A percentile compares a stretch with the other conserved stretches of the same genome.
Conservation (phyloP, 2,113 vertebrate species). For the Suncus etruscus region DNA sequence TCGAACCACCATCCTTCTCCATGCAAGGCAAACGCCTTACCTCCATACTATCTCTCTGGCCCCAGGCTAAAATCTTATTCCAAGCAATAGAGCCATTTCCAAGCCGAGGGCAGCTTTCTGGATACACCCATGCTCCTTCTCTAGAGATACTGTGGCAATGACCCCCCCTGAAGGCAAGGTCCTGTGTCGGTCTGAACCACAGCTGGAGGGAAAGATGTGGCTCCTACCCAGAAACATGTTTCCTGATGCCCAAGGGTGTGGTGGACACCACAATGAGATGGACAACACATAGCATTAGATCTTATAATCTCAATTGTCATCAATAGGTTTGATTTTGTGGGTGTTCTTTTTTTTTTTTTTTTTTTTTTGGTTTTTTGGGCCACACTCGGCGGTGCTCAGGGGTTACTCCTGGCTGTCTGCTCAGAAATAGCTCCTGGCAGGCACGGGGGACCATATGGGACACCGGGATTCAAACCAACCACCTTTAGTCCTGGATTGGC, state of each 20-base stretch:
- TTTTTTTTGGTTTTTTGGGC: too few relatives aligned
- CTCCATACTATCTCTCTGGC: not conserved
- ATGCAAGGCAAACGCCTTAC: too few relatives aligned
- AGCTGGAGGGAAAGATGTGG: not conserved
- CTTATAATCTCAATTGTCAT: not conserved
- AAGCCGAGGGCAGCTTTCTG: not conserved
- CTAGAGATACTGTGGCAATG: not conserved
- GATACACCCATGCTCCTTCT: not conserved
- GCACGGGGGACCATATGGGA: too few relatives aligned
- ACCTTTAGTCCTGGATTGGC: too few relatives aligned
- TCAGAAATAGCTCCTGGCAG: too few relatives aligned
- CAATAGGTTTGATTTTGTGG: not conserved
- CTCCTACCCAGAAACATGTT: not conserved
- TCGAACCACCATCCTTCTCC: too few relatives aligned
- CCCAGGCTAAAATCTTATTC: not conserved
- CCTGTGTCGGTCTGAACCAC: not conserved
- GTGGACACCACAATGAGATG: not conserved
- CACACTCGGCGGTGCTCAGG: too few relatives aligned
- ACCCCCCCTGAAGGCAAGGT: not conserved
- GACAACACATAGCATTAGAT: not conserved
- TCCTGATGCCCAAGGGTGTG: not conserved
- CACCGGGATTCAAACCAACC: too few relatives aligned
- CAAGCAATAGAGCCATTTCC: not conserved
- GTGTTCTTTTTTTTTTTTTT: not conserved
- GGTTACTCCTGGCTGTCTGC: too few relatives aligned